Conservation (phyloP, 2,113 vertebrate genomes). For the Hipposideros armiger region DNA sequence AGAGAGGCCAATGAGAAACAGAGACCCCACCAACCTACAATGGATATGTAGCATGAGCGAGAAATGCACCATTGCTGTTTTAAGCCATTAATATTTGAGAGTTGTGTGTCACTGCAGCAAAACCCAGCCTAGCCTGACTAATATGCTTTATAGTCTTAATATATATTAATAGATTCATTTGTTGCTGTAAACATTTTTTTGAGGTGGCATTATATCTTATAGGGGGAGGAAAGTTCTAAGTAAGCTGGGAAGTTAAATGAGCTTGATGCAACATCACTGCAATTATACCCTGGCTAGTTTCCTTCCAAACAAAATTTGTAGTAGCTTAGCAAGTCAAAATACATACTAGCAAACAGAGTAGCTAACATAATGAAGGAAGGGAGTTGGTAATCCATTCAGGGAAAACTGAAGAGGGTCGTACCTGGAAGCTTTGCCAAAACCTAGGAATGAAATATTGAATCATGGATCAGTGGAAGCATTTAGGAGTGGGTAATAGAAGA, state of each 20-base stretch:
- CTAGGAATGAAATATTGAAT: constrained; percentile 11
- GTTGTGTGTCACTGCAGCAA: constrained; percentile 33
- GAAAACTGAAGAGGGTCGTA: constrained; percentile 21
- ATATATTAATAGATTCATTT: background rate
- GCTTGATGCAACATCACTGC: background rate
- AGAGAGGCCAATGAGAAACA: background rate
- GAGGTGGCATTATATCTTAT: background rate
- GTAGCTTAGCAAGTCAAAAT: constrained; percentile 1
- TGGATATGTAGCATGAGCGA: background rate
- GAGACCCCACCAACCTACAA: background rate
- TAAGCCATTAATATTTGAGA: background rate
- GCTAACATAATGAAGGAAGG: background rate
- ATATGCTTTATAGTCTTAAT: background rate
- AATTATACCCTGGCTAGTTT: background rate
- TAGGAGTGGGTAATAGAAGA: constrained; percentile 5
- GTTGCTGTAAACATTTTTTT: background rate
- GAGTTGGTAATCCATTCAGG: background rate
- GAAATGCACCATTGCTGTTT: background rate
- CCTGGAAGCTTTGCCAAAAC: constrained; percentile 29
- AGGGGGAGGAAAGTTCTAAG: background rate
- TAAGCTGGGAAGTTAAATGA: background rate
- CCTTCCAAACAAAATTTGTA: constrained; percentile 2
- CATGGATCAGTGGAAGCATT: background rate
- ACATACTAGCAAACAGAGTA: background rate
- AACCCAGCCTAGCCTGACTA: background rate